A percentile compares a stretch with the other conserved stretches of the same genome.
Conservation (phyloP, 2,113 vertebrate species). For the Ochotona princeps region DNA sequence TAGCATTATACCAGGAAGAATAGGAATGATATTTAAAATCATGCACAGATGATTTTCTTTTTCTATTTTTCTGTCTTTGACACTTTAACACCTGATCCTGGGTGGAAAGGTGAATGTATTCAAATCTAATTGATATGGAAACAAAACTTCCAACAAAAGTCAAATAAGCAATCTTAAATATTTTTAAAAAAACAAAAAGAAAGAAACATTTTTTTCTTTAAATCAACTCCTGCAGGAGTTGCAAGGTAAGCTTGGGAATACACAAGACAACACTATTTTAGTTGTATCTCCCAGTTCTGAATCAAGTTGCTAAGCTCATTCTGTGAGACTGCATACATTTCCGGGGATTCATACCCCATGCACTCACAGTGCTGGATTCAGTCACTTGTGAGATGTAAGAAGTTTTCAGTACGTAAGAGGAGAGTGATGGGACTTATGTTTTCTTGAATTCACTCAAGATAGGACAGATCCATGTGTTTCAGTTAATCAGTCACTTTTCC, state of each 20-base stretch:
- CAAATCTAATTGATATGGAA: constrained; percentile 78
- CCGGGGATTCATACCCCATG: not conserved
- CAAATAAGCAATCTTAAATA: constrained; percentile 74
- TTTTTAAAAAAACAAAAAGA: too few relatives aligned
- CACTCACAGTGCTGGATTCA: not conserved
- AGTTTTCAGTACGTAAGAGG: not conserved
- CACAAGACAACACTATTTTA: not conserved
- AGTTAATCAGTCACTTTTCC: not conserved
- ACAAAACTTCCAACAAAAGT: constrained; percentile 77
- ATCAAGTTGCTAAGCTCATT: not conserved
- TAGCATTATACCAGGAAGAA: not conserved
- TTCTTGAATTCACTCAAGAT: constrained; percentile 22
- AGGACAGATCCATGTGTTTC: not conserved
- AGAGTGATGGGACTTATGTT: not conserved
- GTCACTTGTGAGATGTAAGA: not conserved
- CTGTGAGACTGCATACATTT: not conserved
- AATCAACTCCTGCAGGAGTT: not conserved
- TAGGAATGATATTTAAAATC: not conserved
- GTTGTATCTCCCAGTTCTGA: not conserved
- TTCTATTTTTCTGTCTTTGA: not conserved
- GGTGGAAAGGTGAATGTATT: constrained; percentile 71
- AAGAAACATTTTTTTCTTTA: too few relatives aligned
- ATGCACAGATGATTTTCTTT: not conserved
- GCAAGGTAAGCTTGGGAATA: not conserved
- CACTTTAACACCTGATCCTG: constrained; percentile 38